Evolutionary conservation across 1,140 invertebrate species (phyloP).

Genomic region (Neuroterus valhalla): DNA sequence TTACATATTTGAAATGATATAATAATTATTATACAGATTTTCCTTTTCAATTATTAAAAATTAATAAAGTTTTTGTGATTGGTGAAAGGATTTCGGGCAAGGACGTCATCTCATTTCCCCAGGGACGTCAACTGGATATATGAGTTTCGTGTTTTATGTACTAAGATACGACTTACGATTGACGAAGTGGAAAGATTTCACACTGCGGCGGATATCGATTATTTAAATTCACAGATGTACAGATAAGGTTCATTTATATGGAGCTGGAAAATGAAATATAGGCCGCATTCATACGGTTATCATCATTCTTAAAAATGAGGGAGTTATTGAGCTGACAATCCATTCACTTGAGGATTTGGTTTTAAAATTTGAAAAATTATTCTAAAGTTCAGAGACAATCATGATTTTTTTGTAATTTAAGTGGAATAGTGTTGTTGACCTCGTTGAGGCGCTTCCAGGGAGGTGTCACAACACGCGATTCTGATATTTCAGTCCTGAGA

Average conservation of each 20-base stretch:
- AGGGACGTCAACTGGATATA: slow-evolving; percentile 5
- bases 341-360: not conserved
- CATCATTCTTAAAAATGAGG: not conserved
- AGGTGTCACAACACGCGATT: too few relatives aligned
- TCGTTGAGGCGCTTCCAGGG: too few relatives aligned
- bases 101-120: slow-evolving; percentile 10
- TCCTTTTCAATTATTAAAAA: not conserved
- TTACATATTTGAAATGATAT: too few relatives aligned
- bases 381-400: too few relatives aligned
- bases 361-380: too few relatives aligned
- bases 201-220: slow-evolving; percentile 1
- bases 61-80: not conserved
- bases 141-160: slow-evolving; percentile 13
- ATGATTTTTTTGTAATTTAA: too few relatives aligned
- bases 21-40: not conserved
- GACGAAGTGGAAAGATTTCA: slow-evolving; percentile 26
- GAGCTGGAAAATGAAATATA: slow-evolving; percentile 20
- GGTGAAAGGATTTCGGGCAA: not conserved
- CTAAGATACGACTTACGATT: slow-evolving; percentile 17
- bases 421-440: too few relatives aligned
- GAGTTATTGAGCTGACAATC: not conserved
- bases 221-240: slow-evolving; percentile 26
- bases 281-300: not conserved
- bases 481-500: too few relatives aligned
- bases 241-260: slow-evolving; percentile 22